Conservation (phyloP, 2,797 vertebrate genomes). For the Xyrichtys novacula region DNA sequence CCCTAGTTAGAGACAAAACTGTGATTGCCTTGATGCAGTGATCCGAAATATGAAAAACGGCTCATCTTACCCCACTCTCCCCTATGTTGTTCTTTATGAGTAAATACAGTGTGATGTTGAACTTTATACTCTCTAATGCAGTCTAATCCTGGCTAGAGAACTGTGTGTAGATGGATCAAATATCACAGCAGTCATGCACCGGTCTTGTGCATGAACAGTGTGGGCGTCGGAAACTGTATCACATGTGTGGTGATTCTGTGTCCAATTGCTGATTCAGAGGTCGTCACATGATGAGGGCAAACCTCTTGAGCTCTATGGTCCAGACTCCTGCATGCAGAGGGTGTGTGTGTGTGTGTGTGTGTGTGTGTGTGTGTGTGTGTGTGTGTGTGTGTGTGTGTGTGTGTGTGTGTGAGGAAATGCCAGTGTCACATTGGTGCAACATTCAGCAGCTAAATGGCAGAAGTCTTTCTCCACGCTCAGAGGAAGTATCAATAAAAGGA, state of each 20-base stretch:
- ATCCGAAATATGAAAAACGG: too few relatives aligned
- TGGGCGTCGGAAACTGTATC: constrained; percentile 44
- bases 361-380: constrained; percentile 3
- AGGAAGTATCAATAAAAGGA: background rate
- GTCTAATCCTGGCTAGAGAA: background rate
- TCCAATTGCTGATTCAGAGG: constrained; percentile 68
- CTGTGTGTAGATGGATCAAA: background rate
- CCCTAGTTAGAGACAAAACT: too few relatives aligned
- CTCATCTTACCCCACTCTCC: too few relatives aligned
- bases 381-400: constrained; percentile 11
- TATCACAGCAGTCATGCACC: constrained; percentile 22
- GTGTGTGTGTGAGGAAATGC: background rate
- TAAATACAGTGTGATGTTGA: background rate
- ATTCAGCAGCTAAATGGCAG: constrained; percentile 62
- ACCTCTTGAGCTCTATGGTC: background rate
- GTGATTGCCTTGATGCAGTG: too few relatives aligned
- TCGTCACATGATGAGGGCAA: constrained; percentile 52
- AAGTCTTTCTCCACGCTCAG: constrained; percentile 8
- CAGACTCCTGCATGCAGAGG: background rate
- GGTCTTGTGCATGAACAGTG: constrained; percentile 41
- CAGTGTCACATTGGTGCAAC: constrained; percentile 53
- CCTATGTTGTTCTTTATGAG: background rate
- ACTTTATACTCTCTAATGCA: background rate
- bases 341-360: constrained; percentile 9
- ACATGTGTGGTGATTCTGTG: constrained; percentile 44